phyloP scores from a whole-genome alignment of 2,888 invertebrate genomes.

The Hartigia nigra region DNA sequence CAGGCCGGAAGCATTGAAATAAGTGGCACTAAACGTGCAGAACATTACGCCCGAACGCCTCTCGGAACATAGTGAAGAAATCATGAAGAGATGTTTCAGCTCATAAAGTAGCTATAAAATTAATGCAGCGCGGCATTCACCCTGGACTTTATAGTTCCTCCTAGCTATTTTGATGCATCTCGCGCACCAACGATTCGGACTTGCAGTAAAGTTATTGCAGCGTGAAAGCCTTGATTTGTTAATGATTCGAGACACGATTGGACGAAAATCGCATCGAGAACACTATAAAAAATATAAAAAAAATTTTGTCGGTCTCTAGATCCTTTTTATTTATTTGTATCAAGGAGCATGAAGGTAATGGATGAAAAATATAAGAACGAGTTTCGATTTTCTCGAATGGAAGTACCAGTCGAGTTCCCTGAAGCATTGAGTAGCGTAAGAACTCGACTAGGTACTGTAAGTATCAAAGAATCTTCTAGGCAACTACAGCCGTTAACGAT shows the following conservation, averaged over 20 bases:
- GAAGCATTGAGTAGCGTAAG: constrained; percentile 35
- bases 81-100: constrained; percentile 29
- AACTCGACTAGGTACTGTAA: constrained; percentile 30
- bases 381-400: constrained; percentile 33
- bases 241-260: background rate
- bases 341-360: background rate
- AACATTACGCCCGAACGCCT: constrained; percentile 15
- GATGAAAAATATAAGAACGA: constrained; percentile 3
- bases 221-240: constrained; percentile 2
- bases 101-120: constrained; percentile 38
- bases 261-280: background rate
- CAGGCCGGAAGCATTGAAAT: constrained; percentile 7
- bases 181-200: background rate
- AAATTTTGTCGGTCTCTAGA: background rate
- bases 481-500: constrained; percentile 50
- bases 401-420: constrained; percentile 36
- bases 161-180: background rate
- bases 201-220: constrained; percentile 4
- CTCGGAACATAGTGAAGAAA: constrained; percentile 18
- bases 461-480: constrained; percentile 35
- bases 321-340: background rate
- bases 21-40: constrained; percentile 9
- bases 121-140: constrained; percentile 34
- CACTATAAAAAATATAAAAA: background rate
- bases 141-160: constrained; percentile 35